Evolutionary conservation across 2,888 invertebrate species (phyloP).

Genomic region (Calliphora vomitoria): DNA sequence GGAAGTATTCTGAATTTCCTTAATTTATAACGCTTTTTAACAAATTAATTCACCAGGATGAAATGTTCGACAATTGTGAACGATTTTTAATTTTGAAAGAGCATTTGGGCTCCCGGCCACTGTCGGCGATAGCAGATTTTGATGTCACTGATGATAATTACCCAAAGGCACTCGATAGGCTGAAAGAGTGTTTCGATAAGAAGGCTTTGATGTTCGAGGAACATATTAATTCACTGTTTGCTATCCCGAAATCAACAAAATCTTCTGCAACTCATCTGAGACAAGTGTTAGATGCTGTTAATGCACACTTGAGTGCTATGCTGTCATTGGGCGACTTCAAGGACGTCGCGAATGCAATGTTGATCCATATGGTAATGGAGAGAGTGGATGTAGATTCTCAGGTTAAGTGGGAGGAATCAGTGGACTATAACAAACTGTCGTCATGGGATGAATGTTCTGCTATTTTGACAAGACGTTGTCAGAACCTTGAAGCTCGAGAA

Average conservation of each 20-base stretch:
- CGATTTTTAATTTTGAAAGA: conserved; percentile 54
- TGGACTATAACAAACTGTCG: conserved; percentile 62
- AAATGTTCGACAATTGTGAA: conserved; percentile 61
- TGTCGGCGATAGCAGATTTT: conserved; percentile 63
- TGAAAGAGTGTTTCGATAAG: conserved; percentile 44
- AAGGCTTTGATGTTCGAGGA: conserved; percentile 70
- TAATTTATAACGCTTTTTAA: conserved; percentile 48
- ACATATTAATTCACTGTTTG: conserved; percentile 61
- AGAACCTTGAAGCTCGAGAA: conserved; percentile 69
- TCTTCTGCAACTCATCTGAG: conserved; percentile 62
- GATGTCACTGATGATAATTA: conserved; percentile 70
- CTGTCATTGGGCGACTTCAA: conserved; percentile 35
- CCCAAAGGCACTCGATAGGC: conserved; percentile 55
- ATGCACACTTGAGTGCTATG: conserved; percentile 42
- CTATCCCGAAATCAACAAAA: conserved; percentile 54
- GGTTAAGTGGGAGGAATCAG: conserved; percentile 69
- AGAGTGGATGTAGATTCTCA: conserved; percentile 11
- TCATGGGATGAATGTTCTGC: conserved; percentile 61
- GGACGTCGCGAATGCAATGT: conserved; percentile 24
- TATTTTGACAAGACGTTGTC: conserved; percentile 59
- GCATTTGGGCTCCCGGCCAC: conserved; percentile 48
- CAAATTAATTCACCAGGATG: conserved; percentile 65
- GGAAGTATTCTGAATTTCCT: conserved; percentile 61
- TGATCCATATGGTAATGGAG: conserved; percentile 41
- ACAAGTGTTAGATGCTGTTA: neutral